Base-by-base conservation (phyloP, 2,113 vertebrate species). In the Callaeas wilsoni region DNA sequence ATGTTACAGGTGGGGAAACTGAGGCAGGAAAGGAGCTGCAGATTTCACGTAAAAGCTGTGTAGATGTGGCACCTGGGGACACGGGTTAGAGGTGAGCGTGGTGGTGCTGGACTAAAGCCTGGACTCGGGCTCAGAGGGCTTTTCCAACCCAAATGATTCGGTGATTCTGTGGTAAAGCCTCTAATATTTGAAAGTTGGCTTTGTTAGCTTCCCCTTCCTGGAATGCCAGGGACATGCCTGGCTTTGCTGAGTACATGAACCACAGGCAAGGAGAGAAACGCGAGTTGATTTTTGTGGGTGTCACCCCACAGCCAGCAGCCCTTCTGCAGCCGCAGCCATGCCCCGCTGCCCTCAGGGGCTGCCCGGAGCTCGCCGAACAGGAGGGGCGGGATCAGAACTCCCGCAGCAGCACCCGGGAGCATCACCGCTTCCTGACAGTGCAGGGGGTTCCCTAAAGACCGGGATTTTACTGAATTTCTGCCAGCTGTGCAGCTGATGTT, bases 211-310 rank as follows among this genome's bases (percentile, higher is more conserved):
- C 2, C 29, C 56, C 52, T 22, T 1, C 26, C 39, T 2, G 15
- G 41, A 9, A 3, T 0, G 5, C 4, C 32, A 2, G 67, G 74
- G 56, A 3, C 10, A 0, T 0, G 8, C 3, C n/a, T 1, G 70
- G 6, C 1, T 23, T 14, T 39, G 82, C 82, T 9, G 37, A 32
- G 60, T 41, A 3, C 50, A 0, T 0, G 5, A 2, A 1, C 3
- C 15, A 4, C 8, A 0, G 16, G 37, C 13, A 6, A 12, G 27
- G 46, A 29, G 12, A 18, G 8, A 3, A 41, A 1, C 0, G 1
- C 60, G 59, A 10, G 12, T 1, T 25, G 46, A 4, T 15, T 55
- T 33, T 1, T 2, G 7, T 1, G 0, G 0, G 22, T 20, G 10
- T 6, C 50, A 5, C 47, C 32, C 11, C n/a, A 6, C 11, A 1